These are phyloP conservation scores for Nomada flava DNA, from an alignment of 2,888 invertebrate genomes.

Conservation along the genomic window DNA sequence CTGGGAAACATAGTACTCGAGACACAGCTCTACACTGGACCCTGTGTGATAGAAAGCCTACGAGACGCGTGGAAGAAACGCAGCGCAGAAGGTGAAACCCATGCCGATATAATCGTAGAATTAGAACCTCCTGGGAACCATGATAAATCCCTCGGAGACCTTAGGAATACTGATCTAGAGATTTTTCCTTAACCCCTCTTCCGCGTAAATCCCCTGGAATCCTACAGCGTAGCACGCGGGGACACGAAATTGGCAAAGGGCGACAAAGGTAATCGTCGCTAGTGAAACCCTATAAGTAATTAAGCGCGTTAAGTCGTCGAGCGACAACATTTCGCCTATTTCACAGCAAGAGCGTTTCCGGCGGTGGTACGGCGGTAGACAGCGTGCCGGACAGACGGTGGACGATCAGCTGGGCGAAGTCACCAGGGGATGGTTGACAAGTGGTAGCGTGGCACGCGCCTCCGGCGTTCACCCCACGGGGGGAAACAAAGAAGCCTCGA, in stretches of 20 bases:
- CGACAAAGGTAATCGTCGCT: slow-evolving; percentile 56
- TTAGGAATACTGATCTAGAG: slow-evolving; percentile 37
- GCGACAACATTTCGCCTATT: slow-evolving; percentile 68
- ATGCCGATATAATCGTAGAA: slow-evolving; percentile 11
- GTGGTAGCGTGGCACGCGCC: slow-evolving; percentile 70
- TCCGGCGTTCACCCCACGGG: slow-evolving; percentile 63
- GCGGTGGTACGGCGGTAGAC: background rate
- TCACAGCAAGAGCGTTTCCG: slow-evolving; percentile 51
- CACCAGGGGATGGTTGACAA: slow-evolving; percentile 58
- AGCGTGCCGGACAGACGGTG: background rate
- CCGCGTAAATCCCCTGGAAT: slow-evolving; percentile 23
- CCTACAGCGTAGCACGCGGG: slow-evolving; percentile 9
- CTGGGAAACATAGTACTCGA: too few species aligned
- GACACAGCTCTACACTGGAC: too few species aligned
- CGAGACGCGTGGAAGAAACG: too few species aligned
- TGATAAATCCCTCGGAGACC: slow-evolving; percentile 25
- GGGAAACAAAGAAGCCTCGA: slow-evolving; percentile 77
- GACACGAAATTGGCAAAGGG: slow-evolving; percentile 30
- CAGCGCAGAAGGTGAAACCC: background rate
- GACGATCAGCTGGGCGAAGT: slow-evolving; percentile 16
- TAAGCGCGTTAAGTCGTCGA: slow-evolving; percentile 71
- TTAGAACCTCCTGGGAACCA: slow-evolving; percentile 14
- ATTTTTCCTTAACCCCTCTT: slow-evolving; percentile 6
- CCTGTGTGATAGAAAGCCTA: too few species aligned
- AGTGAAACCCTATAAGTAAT: slow-evolving; percentile 73